A percentile compares a stretch with the other conserved stretches of the same genome.
Conservation (phyloP, 2,113 vertebrate genomes). For the Sterna hirundo region DNA sequence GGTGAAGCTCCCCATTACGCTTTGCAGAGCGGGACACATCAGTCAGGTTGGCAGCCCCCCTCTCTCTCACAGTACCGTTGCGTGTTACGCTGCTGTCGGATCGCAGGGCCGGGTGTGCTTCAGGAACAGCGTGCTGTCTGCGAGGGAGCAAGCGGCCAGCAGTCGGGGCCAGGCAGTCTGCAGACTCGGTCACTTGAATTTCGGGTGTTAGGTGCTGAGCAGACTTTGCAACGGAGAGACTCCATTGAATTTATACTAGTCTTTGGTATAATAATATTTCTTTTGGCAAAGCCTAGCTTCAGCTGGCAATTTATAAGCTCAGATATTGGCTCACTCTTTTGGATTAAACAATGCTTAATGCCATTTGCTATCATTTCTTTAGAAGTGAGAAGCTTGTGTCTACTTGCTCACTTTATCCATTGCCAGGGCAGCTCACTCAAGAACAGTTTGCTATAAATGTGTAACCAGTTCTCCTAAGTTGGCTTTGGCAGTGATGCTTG, state of each 20-base stretch:
- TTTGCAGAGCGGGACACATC: not conserved
- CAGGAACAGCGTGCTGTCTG: not conserved
- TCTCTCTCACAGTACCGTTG: rapidly evolving
- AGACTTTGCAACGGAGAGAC: not conserved
- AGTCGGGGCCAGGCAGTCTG: not conserved
- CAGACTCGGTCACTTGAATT: not conserved
- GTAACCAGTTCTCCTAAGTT: not conserved
- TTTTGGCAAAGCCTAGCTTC: not conserved
- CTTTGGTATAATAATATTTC: not conserved
- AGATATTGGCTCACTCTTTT: not conserved
- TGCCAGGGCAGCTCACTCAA: not conserved
- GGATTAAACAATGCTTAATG: not conserved
- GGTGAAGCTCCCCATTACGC: not conserved
- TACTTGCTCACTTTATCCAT: not conserved
- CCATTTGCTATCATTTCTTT: not conserved
- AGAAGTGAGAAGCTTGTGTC: not conserved
- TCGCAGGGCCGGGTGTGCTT: not conserved
- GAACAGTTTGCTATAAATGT: not conserved
- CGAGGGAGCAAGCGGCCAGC: not conserved
- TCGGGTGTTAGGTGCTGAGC: not conserved
- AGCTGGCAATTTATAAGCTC: not conserved
- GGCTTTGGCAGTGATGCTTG: not conserved
- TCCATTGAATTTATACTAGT: not conserved
- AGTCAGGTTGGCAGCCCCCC: not conserved
- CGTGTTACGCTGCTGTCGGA: not conserved